These are phyloP conservation scores for Agrypnus murinus DNA, from an alignment of 2,888 invertebrate species.

Conservation along the genomic window DNA sequence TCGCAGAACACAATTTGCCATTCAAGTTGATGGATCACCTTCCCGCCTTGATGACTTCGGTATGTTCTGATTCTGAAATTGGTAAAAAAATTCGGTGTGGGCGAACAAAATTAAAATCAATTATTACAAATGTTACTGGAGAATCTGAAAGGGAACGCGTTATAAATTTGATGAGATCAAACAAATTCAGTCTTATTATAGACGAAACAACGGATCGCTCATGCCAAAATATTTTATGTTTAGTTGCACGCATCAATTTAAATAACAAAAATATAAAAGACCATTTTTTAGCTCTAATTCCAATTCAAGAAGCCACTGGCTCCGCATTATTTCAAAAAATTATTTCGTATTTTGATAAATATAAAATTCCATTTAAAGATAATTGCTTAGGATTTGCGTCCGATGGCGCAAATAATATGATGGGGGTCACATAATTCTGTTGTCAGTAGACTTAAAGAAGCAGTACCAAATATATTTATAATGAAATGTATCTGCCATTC, in stretches of 20 bases:
- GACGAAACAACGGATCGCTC: conserved; percentile 25
- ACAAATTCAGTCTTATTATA: conserved; percentile 17
- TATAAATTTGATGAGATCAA: conserved; percentile 8
- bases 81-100: conserved; percentile 7
- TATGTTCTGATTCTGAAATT: conserved; percentile 10
- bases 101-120: conserved; percentile 3
- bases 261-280: conserved; percentile 30
- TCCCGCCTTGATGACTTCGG: neutral
- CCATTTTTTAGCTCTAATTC: conserved; percentile 40
- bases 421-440: conserved; percentile 48
- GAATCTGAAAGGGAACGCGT: neutral
- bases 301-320: conserved; percentile 34
- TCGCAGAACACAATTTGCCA: conserved; percentile 23
- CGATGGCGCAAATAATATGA: conserved; percentile 52
- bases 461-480: conserved; percentile 45
- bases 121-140: conserved; percentile 9
- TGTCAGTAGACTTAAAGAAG: conserved; percentile 40
- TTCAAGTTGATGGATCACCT: conserved; percentile 14
- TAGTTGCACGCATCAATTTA: conserved; percentile 26
- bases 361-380: too few species aligned
- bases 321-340: conserved; percentile 29
- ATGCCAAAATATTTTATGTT: conserved; percentile 11
- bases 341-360: conserved; percentile 26
- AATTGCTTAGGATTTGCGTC: conserved; percentile 49
- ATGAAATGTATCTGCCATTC: conserved; percentile 40